Evolutionary conservation across 2,888 invertebrate species (phyloP).

Genomic region (Tetranychus truncatus): DNA sequence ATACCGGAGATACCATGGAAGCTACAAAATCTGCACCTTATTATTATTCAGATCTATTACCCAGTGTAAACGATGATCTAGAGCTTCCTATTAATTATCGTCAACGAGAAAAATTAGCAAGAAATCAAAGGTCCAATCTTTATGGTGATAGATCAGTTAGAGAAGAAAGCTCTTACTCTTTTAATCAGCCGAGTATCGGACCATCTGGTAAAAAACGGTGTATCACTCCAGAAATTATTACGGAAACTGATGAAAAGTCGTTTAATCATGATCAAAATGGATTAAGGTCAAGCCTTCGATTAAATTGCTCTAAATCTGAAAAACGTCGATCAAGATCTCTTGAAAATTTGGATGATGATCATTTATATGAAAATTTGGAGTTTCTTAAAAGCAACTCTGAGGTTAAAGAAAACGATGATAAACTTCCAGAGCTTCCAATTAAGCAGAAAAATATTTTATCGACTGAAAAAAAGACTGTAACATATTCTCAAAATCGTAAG

Average conservation of each 20-base stretch:
- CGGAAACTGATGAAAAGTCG: background rate
- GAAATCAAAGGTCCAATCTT: background rate
- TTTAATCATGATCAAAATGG: background rate
- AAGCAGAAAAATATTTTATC: background rate
- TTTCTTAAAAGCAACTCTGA: background rate
- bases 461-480: background rate
- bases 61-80: slow-evolving; percentile 17
- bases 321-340: slow-evolving; percentile 15
- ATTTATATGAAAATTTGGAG: slow-evolving; percentile 18
- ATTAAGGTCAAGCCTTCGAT: background rate
- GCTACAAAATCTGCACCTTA: slow-evolving; percentile 42
- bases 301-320: background rate
- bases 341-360: slow-evolving; percentile 14
- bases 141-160: background rate
- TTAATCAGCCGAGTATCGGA: background rate
- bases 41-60: slow-evolving; percentile 57
- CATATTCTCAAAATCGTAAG: background rate
- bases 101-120: background rate
- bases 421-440: background rate
- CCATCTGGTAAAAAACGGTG: background rate
- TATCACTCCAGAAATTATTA: background rate
- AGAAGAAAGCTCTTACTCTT: background rate
- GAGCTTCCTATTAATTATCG: background rate
- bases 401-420: background rate
- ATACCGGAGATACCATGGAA: background rate